phyloP scores from a whole-genome alignment of 2,888 invertebrate genomes.

The Polymixis lichenea region DNA sequence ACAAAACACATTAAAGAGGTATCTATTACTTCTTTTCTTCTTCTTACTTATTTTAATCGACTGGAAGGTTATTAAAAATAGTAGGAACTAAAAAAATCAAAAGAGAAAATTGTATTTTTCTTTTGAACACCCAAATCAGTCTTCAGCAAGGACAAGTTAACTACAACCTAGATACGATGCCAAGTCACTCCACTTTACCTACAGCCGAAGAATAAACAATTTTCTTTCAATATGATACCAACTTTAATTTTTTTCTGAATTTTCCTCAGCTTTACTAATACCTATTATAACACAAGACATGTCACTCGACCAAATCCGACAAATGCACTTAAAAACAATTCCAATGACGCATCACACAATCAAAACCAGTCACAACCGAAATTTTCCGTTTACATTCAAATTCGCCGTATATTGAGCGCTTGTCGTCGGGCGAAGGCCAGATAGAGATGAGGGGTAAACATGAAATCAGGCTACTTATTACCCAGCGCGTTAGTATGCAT shows the following conservation, averaged over 20 bases:
- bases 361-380: constrained; percentile 55
- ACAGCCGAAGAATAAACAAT: neutral
- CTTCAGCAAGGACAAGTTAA: neutral
- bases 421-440: constrained; percentile 51
- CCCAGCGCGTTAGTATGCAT: constrained; percentile 88
- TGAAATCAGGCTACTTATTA: constrained; percentile 87
- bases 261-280: neutral
- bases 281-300: neutral
- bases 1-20: too few relatives aligned
- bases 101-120: neutral
- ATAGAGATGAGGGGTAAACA: constrained; percentile 77
- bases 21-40: too few relatives aligned
- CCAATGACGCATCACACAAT: constrained; percentile 28
- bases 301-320: constrained; percentile 12
- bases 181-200: neutral
- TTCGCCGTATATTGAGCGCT: constrained; percentile 44
- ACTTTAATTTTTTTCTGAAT: neutral
- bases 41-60: too few relatives aligned
- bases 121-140: neutral
- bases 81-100: too few relatives aligned
- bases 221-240: neutral
- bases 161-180: neutral
- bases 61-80: too few relatives aligned
- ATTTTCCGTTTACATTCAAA: constrained; percentile 63
- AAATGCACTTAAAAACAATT: constrained; percentile 38